phyloP scores from a whole-genome alignment of 2,888 invertebrate genomes.

The Gari tellinella region DNA sequence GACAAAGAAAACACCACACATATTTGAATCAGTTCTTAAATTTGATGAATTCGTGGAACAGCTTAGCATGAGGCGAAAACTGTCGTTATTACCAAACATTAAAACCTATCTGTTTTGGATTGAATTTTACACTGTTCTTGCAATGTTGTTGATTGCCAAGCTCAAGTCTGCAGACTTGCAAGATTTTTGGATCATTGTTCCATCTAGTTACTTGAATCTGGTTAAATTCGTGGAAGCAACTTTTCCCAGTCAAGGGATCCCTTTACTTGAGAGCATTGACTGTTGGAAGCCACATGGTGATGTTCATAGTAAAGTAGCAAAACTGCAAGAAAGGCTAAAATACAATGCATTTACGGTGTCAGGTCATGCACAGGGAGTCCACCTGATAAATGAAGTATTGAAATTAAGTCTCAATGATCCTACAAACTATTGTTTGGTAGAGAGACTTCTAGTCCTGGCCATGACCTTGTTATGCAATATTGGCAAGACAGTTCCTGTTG shows the following conservation, averaged over 20 bases:
- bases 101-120: slow-evolving; percentile 68
- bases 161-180: slow-evolving; percentile 26
- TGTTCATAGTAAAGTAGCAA: neutral
- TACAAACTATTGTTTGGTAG: slow-evolving; percentile 46
- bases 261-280: slow-evolving; percentile 41
- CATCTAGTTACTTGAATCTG: slow-evolving; percentile 56
- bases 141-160: slow-evolving; percentile 63
- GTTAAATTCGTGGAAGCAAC: slow-evolving; percentile 59
- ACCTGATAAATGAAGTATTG: slow-evolving; percentile 41
- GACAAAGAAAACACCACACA: slow-evolving; percentile 36
- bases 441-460: slow-evolving; percentile 64
- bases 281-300: neutral
- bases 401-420: slow-evolving; percentile 13
- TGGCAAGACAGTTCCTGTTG: slow-evolving; percentile 45
- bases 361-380: slow-evolving; percentile 33
- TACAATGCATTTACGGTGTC: slow-evolving; percentile 47
- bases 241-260: slow-evolving; percentile 29
- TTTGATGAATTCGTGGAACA: slow-evolving; percentile 68
- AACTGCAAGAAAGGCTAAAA: slow-evolving; percentile 45
- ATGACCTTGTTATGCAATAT: slow-evolving; percentile 66
- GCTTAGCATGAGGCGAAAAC: slow-evolving; percentile 26
- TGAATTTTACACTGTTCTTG: slow-evolving; percentile 64
- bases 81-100: slow-evolving; percentile 60
- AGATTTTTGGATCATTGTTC: slow-evolving; percentile 53
- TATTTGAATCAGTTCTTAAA: slow-evolving; percentile 62